Evolutionary conservation across 30 jellyfish, hydroid and myxozoan genomes (phyloP).

Genomic region (Mastigias papua): DNA sequence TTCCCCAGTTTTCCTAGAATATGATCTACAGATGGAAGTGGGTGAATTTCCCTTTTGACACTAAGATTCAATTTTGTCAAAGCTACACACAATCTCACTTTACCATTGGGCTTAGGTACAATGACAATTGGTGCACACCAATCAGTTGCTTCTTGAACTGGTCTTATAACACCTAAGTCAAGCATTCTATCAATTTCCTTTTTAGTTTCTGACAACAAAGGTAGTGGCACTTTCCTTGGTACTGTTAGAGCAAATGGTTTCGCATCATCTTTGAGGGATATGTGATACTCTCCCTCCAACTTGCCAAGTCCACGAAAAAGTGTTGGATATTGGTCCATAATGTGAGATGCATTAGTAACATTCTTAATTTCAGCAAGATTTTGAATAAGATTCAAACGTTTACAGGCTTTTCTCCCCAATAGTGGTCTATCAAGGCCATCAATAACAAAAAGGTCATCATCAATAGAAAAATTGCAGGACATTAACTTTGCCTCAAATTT

Average conservation of each 20-base stretch:
- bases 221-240: conserved; percentile 75
- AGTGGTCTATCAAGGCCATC: too few relatives aligned
- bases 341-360: too few relatives aligned
- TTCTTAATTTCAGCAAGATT: too few relatives aligned
- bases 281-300: too few relatives aligned
- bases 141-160: conserved; percentile 71
- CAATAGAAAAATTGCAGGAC: too few relatives aligned
- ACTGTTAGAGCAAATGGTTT: conserved; percentile 60
- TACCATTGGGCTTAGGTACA: conserved; percentile 49
- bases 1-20: background rate
- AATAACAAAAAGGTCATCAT: too few relatives aligned
- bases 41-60: conserved; percentile 70
- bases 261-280: too few relatives aligned
- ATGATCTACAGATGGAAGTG: conserved; percentile 43
- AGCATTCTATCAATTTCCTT: conserved; percentile 69
- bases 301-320: too few relatives aligned
- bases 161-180: conserved; percentile 65
- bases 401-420: too few relatives aligned
- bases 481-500: too few relatives aligned
- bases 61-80: conserved; percentile 46
- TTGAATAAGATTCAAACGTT: too few relatives aligned
- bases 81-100: conserved; percentile 74
- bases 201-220: conserved; percentile 47
- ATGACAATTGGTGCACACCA: conserved; percentile 80
- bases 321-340: too few relatives aligned